Conservation (phyloP, 2,113 vertebrate genomes). For the Microtus ochrogaster region DNA sequence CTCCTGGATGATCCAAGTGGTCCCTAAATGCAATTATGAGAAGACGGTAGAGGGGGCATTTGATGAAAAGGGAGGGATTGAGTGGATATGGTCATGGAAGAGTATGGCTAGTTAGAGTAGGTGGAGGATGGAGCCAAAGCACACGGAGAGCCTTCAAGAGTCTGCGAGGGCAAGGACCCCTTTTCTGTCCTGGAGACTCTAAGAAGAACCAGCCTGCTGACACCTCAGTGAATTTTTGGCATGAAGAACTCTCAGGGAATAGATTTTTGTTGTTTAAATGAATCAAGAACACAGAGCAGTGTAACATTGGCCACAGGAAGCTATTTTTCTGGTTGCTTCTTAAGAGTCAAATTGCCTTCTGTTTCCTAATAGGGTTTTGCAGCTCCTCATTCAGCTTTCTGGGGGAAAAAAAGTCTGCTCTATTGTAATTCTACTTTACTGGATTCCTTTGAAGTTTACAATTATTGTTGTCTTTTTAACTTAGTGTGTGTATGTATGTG, state of each 20-base stretch:
- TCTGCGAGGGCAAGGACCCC: neutral
- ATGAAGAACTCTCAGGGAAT: neutral
- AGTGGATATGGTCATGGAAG: neutral
- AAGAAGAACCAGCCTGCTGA: neutral
- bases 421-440: neutral
- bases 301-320: neutral
- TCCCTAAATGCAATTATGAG: neutral
- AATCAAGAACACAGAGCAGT: neutral
- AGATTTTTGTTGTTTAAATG: neutral
- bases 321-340: neutral
- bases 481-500: rapidly evolving
- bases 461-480: neutral
- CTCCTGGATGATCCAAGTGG: neutral
- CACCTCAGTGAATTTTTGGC: neutral
- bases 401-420: neutral
- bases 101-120: neutral
- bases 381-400: neutral
- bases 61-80: neutral
- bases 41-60: neutral
- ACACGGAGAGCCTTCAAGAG: neutral
- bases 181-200: neutral
- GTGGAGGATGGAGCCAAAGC: neutral
- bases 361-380: neutral
- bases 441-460: neutral
- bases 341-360: neutral